Base-by-base conservation (phyloP, 2,113 vertebrate genomes). In the Oncorhynchus keta region DNA sequence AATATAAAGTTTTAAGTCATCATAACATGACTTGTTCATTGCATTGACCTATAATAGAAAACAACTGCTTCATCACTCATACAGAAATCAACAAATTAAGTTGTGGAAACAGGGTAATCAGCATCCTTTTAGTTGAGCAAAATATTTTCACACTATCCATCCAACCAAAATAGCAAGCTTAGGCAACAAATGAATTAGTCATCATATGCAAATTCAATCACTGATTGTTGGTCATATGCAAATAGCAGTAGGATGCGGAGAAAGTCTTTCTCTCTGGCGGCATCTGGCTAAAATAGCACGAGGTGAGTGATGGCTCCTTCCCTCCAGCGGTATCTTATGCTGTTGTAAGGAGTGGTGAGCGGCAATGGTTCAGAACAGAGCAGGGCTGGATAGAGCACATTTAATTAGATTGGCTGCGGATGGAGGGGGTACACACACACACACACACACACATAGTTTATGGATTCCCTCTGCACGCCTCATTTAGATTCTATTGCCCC, bases 401-500 rank as follows among this genome's bases (percentile, higher is more conserved):
- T 73, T 68, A 78, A 73, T 69, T 73, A 73, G 30, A 62, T 73
- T 55, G 32, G 30, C 30, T 64, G 9, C 26, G 5, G 45, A 51
- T 24, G 9, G 22, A 35, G 55, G 13, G 16, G 55, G 18, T 9
- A 55, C 49, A 45, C 8, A 45, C 49, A 14, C 49, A 55, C 49
- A 55, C 49, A 14, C 49, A 13, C 49, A 45, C 39, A 45, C 39
- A 45, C 9, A 55, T 4, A 55, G 59, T 0, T n/a, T n/a, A 39
- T 26, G 5, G 26, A 55, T 69, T 59, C 28, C 45, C 16, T 16
- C 61, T 51, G 20, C 39, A 62, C 18, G 20, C 26, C 62, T 80
- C 79, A 64, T 80, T 77, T 70, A 55, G 71, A 57, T 70, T 76
- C 39, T 45, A 66, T 49, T 73, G 48, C 39, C 55, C 70, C 57